Conservation (phyloP, 2,113 vertebrate species). For the Urocolius indicus region DNA sequence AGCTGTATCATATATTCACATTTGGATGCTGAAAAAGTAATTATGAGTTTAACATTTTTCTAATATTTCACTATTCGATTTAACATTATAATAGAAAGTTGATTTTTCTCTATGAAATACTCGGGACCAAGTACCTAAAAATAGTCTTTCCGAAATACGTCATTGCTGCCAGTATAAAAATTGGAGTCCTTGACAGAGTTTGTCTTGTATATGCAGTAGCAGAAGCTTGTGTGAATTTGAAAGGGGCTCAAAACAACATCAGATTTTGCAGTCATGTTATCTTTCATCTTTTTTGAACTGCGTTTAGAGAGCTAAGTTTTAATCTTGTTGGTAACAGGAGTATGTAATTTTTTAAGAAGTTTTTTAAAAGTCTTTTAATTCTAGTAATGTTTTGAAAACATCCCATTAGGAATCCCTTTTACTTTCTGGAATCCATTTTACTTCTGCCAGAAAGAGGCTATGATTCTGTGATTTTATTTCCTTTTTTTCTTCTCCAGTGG, state of each 20-base stretch:
- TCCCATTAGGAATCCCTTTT: neutral
- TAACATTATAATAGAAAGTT: neutral
- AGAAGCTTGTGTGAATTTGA: neutral
- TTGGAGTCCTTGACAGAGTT: neutral
- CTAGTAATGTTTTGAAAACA: neutral
- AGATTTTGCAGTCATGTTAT: neutral
- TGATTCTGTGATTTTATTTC: neutral
- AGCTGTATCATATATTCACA: neutral
- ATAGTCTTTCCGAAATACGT: neutral
- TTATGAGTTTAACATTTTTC: neutral
- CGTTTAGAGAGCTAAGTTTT: neutral
- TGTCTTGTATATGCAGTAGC: neutral
- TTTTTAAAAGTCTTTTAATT: neutral
- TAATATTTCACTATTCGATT: neutral
- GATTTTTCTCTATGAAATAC: neutral
- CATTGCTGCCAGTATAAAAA: neutral
- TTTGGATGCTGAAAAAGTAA: neutral
- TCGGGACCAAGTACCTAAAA: neutral
- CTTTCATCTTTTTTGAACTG: neutral
- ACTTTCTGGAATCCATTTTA: neutral
- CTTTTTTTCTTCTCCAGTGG: neutral
- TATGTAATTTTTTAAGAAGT: neutral
- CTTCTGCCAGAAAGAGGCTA: too few species aligned
- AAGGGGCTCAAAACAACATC: neutral
- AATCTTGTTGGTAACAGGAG: neutral